Evolutionary conservation across 2,888 invertebrate genomes (phyloP), one percentile per base, ranked within the genome.

Genomic region (Cryptophagus acutangulus): DNA sequence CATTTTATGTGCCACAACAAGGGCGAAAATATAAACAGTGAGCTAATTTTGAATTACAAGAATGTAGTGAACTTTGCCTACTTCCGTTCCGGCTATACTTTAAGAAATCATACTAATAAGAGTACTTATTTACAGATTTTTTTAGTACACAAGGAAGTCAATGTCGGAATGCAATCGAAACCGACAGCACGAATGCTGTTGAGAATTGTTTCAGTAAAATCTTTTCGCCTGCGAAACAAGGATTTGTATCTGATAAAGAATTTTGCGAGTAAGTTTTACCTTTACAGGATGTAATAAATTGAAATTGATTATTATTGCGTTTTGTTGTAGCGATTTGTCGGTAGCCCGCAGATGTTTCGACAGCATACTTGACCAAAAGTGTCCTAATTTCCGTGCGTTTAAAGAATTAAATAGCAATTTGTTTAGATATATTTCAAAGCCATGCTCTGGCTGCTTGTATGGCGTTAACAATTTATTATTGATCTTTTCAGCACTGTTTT

Each of bases 1-100:
- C 45, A 53, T 13, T 55, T 55, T 10, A 28, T 55, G 31, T 55
- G 55, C 20, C 48, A 48, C 31, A 44, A 50, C 6, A 16, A 48
- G 13, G 52, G 47, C 12, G 41, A 49, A 31, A 30, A 50, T 39
- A 28, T 45, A 1, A 40, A 44, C 24, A 36, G 55, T 55, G 17
- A 50, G 51, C 46, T 28, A 12, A 10, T 9, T 16, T 30, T n/a
- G 26, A 2, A 29, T 31, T 31, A 8, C 16, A 16, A 26, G 4
- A 6, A 4, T 5, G 4, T 3, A 13, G 16, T 31, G 13, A 31
- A 13, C n/a, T n/a, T n/a, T n/a, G n/a, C n/a, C n/a, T n/a, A n/a
- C n/a, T n/a, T n/a, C n/a, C n/a, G n/a, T n/a, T n/a, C n/a, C n/a
- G n/a, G n/a, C n/a, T n/a, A n/a, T n/a, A n/a, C n/a, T n/a, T n/a